Evolutionary conservation across 2,888 invertebrate genomes (phyloP).

Genomic region (Escarpia spicata): DNA sequence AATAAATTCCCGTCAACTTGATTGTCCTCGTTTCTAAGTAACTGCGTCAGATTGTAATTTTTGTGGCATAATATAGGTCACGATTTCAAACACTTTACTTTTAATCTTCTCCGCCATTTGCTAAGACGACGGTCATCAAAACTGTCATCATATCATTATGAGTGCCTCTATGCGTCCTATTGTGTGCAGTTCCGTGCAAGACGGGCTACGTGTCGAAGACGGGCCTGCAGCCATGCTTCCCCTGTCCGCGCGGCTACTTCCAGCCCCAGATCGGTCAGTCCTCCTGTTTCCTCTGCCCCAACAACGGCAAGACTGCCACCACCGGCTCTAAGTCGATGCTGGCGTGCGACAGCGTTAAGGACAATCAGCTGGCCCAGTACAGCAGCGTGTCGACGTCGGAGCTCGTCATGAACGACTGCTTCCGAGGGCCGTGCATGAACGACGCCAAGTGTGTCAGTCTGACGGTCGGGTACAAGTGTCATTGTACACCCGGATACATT

Average conservation of each 20-base stretch:
- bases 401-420: constrained; percentile 67
- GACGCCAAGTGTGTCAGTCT: constrained; percentile 63
- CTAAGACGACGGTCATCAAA: too few relatives aligned
- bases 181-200: constrained; percentile 69
- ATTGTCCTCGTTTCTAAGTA: too few relatives aligned
- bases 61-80: too few relatives aligned
- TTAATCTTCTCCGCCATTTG: too few relatives aligned
- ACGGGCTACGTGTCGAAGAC: constrained; percentile 69
- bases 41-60: too few relatives aligned
- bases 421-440: constrained; percentile 67
- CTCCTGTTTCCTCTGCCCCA: constrained; percentile 66
- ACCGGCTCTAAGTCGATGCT: constrained; percentile 50
- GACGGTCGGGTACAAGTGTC: constrained; percentile 75
- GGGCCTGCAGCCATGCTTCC: constrained; percentile 71
- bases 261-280: constrained; percentile 64
- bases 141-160: too few relatives aligned
- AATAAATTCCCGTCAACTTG: too few relatives aligned
- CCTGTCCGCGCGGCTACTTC: constrained; percentile 68
- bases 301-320: constrained; percentile 46
- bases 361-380: constrained; percentile 17
- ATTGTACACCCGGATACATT: constrained; percentile 80
- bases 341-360: constrained; percentile 52
- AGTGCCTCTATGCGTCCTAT: neutral
- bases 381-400: constrained; percentile 36
- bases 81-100: too few relatives aligned